Base-by-base conservation (phyloP, 2,113 vertebrate genomes). In the Otus sunia region DNA sequence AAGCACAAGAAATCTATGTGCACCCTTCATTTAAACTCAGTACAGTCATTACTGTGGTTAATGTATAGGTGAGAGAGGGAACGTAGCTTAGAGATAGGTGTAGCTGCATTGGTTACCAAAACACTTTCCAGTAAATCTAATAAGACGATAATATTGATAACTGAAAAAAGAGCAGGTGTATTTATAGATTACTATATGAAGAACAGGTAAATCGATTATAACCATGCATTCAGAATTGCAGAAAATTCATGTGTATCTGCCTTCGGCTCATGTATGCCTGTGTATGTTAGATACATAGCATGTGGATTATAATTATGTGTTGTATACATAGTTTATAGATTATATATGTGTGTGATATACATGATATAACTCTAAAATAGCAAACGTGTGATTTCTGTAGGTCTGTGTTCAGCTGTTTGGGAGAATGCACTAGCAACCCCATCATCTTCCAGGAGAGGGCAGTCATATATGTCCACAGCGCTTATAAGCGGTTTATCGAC, bases 371-470 rank as follows among this genome's bases (percentile, higher is more conserved):
- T 53, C 27, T 26, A 25, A 78, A 67, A 37, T 4, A 56, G 22
- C 6, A 59, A 74, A 72, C 6, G 15, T 22, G 16, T 49, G 1
- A 43, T 77, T 94, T 92, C 63, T 7, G 0, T 20, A 7, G 11
- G 17, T 34, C 8, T 63, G 2, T 0, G 0, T 25, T 74, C 45
- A 43, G 36, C 37, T 8, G 8, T 4, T 27, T 39, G 23, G 10
- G 12, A 36, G 22, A 53, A 79, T 5, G 15, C 15, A 15, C 6
- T 6, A 82, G 88, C 90, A 93, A 73, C 71, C 75, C 90, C 55
- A 20, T 1, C 30, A 3, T 19, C 29, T 55, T 74, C 96, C 97
- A 96, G 91, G 53, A 97, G 97, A 97, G 97, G 96, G 97, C 97
- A 95, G 43, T 91, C 90, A 78, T 11, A 92, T 2, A 77, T 25